These are phyloP conservation scores for Anguilla megastoma DNA, from an alignment of 2,797 vertebrate species.

Conservation along the genomic window DNA sequence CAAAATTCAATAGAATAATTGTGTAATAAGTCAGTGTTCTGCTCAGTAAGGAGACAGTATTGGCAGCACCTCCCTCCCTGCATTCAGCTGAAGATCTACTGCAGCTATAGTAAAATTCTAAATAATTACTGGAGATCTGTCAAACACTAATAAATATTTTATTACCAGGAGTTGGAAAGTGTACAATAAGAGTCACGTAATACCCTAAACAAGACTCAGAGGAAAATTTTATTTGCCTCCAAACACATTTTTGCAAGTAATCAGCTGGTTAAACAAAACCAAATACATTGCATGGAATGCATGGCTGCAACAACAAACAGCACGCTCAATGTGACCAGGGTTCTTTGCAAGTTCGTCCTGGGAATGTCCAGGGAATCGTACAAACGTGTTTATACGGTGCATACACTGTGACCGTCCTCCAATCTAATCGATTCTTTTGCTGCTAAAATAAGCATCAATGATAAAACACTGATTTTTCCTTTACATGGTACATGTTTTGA, in stretches of 20 bases:
- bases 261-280: background rate
- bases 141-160: background rate
- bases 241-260: background rate
- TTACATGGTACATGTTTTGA: background rate
- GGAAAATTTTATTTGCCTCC: background rate
- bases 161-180: background rate
- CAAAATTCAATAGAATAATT: background rate
- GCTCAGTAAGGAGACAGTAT: background rate
- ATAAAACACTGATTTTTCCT: background rate
- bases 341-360: background rate
- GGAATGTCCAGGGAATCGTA: background rate
- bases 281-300: background rate
- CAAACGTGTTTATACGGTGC: background rate
- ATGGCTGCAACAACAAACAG: background rate
- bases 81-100: background rate
- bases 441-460: slow-evolving; percentile 1
- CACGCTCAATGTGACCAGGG: background rate
- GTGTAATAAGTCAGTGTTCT: background rate
- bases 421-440: background rate
- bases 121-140: background rate
- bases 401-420: background rate
- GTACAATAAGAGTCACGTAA: background rate
- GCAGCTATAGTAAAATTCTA: background rate
- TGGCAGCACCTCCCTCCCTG: background rate
- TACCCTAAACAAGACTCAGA: background rate